Evolutionary conservation across 2,888 invertebrate genomes (phyloP).

Genomic region (Hemaris fuciformis): DNA sequence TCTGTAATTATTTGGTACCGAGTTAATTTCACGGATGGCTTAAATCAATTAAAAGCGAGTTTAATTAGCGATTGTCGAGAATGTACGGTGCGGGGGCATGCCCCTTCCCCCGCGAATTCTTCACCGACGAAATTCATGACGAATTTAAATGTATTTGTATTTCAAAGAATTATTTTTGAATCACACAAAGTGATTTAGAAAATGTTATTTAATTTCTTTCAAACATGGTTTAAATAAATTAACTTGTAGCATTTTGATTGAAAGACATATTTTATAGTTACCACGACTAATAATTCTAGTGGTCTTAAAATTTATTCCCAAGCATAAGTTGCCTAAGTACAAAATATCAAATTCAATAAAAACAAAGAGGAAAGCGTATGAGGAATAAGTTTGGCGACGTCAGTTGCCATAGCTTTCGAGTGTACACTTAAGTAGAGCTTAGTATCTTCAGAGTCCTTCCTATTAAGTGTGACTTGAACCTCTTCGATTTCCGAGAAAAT

Average conservation of each 20-base stretch:
- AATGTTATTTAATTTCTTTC: too few relatives aligned
- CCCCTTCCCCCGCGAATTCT: not conserved
- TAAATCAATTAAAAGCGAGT: slow-evolving; percentile 47
- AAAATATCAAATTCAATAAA: not conserved
- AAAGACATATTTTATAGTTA: too few relatives aligned
- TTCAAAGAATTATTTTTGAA: too few relatives aligned
- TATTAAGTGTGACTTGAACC: not conserved
- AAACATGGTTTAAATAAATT: too few relatives aligned
- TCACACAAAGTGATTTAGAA: too few relatives aligned
- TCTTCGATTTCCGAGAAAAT: not conserved
- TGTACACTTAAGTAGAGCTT: not conserved
- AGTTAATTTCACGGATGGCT: slow-evolving; percentile 48
- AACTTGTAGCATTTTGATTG: too few relatives aligned
- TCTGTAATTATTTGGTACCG: slow-evolving; percentile 50
- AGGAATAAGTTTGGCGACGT: not conserved
- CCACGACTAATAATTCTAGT: too few relatives aligned
- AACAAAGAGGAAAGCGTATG: not conserved
- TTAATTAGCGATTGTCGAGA: slow-evolving; percentile 38
- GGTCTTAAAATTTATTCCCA: too few relatives aligned
- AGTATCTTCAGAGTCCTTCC: slow-evolving; percentile 1
- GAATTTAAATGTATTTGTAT: not conserved
- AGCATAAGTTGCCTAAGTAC: too few relatives aligned
- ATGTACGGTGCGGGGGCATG: not conserved
- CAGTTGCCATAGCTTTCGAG: not conserved
- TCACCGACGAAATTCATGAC: not conserved